Base-by-base conservation (phyloP, 2,888 invertebrate species). In the Idaea dimidiata region DNA sequence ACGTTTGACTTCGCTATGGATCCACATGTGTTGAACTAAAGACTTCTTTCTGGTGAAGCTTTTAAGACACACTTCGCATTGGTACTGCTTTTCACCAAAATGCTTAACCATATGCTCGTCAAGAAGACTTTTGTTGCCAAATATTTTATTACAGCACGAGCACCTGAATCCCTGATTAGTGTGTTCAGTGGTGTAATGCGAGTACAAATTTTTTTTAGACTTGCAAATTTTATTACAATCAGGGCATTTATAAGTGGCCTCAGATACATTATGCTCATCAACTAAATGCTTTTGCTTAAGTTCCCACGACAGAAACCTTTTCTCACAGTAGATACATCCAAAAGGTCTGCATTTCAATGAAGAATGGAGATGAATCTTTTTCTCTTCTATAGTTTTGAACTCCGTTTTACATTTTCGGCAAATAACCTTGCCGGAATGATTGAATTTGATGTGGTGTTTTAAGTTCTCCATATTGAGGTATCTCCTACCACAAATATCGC, bases 31-130 rank as follows among this genome's bases (percentile, higher is more conserved):
- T 58, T 88, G 88, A 1, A 75, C 77, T 3, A 94, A 72, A 0
- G 88, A 87, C 62, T 90, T 92, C 7, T 86, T 87, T n/a, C 92
- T 87, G 17, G 90, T 84, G 64, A 94, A 94, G 0, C 83, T 74
- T 68, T 94, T 94, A 0, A 79, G 76, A 68, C 94, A 94, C 0
- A 92, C 74, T 0, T 77, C 73, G 66, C 94, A 94, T 56, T 83
- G 77, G 54, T 83, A 88, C 0, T 78, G 76, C 64, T 91, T 93
- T 62, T 93, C 93, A 1, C 90, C 87, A 0, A 93, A 91, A 70
- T 94, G 94, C 0, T 86, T 86, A 0, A 89, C 78, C 59, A 80
- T 83, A 65, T 94, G 94, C 0, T 93, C 85, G 3, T 88, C 83
- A 54, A 89, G 69, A 8, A 73, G 68, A 14, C 74, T 76, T 55